These are phyloP conservation scores for Augiades crinisus DNA, from an alignment of 2,888 invertebrate species.

Conservation along the genomic window DNA sequence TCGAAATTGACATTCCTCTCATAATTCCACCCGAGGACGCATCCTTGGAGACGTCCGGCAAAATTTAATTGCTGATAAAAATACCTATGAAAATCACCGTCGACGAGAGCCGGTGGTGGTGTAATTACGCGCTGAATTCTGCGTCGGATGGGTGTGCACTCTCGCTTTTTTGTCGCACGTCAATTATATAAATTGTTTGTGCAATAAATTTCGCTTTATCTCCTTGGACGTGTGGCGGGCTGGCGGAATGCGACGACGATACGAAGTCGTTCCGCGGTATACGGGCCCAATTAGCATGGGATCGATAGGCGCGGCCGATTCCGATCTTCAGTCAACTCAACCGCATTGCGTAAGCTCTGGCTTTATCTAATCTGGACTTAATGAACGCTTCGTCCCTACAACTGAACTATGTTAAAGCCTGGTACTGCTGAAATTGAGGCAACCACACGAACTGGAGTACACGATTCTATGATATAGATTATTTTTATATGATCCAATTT, in stretches of 20 bases:
- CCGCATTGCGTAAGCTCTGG: conserved; percentile 63
- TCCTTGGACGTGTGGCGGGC: conserved; percentile 61
- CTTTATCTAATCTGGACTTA: conserved; percentile 73
- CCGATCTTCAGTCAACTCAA: conserved; percentile 69
- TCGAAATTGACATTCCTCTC: conserved; percentile 77
- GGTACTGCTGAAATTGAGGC: conserved; percentile 12
- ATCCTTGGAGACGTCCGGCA: conserved; percentile 63
- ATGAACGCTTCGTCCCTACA: conserved; percentile 67
- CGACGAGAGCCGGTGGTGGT: conserved; percentile 50
- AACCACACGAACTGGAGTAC: no score
- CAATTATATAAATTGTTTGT: conserved; percentile 80
- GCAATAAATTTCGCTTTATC: conserved; percentile 80
- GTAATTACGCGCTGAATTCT: conserved; percentile 70
- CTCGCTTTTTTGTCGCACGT: conserved; percentile 76
- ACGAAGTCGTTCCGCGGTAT: conserved; percentile 49
- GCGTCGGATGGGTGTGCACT: conserved; percentile 68
- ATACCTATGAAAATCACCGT: conserved; percentile 61
- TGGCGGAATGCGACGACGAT: conserved; percentile 59
- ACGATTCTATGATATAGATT: no score
- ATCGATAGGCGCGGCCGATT: conserved; percentile 75
- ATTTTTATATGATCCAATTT: neutral
- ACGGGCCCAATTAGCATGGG: conserved; percentile 78
- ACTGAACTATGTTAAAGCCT: conserved; percentile 42
- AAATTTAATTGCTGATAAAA: conserved; percentile 67
- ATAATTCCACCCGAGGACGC: conserved; percentile 71